Evolutionary conservation across 1,140 invertebrate species (phyloP).

Genomic region (Formica exsecta): DNA sequence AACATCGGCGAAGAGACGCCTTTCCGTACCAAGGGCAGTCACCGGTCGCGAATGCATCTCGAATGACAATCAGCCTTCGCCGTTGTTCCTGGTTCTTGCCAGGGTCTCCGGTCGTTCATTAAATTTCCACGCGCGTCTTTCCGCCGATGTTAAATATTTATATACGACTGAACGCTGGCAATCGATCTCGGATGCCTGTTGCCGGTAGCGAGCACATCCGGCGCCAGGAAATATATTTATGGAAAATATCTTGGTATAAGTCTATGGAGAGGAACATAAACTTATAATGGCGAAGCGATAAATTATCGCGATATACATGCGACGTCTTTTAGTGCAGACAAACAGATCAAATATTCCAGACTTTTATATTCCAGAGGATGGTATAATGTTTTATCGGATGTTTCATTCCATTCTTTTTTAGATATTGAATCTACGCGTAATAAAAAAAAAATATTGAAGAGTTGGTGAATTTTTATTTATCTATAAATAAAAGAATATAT

Average conservation of each 20-base stretch:
- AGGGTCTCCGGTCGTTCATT: slow-evolving; percentile 46
- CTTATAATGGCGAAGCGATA: neutral
- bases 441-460: neutral
- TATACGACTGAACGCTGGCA: neutral
- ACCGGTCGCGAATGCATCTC: slow-evolving; percentile 60
- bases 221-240: slow-evolving; percentile 22
- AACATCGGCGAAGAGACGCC: slow-evolving; percentile 65
- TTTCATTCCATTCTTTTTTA: neutral
- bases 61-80: slow-evolving; percentile 69
- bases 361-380: neutral
- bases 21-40: slow-evolving; percentile 73
- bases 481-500: neutral
- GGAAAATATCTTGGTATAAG: slow-evolving; percentile 14
- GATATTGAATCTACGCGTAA: neutral
- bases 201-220: neutral
- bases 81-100: slow-evolving; percentile 26
- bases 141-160: slow-evolving; percentile 58
- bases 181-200: slow-evolving; percentile 33
- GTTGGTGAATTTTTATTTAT: neutral
- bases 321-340: too few relatives aligned
- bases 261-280: neutral
- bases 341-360: slow-evolving; percentile 15
- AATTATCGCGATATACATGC: slow-evolving; percentile 15
- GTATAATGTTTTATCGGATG: neutral
- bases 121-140: slow-evolving; percentile 45